A percentile compares a stretch with the other conserved stretches of the same genome.
Evolutionary conservation across 2,888 invertebrate species (phyloP).

Genomic region (Morpho deidamia): DNA sequence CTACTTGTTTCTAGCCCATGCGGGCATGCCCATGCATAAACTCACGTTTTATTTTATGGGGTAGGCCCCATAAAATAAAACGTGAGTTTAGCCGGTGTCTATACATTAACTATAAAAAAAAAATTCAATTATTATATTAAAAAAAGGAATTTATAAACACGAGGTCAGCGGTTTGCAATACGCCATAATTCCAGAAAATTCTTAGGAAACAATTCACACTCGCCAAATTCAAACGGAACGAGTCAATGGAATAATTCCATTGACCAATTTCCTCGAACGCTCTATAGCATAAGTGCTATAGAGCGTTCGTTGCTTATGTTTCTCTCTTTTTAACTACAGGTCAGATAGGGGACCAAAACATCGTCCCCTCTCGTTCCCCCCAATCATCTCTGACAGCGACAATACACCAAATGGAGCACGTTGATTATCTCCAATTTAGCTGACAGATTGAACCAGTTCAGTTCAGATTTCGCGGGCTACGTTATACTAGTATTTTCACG

Average conservation of each 20-base stretch:
- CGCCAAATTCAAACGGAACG: background rate
- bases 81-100: too few species aligned
- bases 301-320: background rate
- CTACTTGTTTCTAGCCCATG: too few species aligned
- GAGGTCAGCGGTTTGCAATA: too few species aligned
- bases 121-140: too few species aligned
- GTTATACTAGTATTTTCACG: background rate
- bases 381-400: constrained; percentile 10
- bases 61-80: too few species aligned
- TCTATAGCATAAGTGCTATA: background rate
- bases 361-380: background rate
- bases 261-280: constrained; percentile 10
- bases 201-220: background rate
- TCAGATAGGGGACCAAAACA: background rate
- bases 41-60: too few species aligned
- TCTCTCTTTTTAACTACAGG: constrained; percentile 3
- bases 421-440: constrained; percentile 55
- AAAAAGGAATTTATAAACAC: too few species aligned
- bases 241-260: constrained; percentile 9
- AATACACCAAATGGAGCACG: constrained; percentile 11
- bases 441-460: constrained; percentile 48
- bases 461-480: constrained; percentile 49
- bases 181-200: background rate
- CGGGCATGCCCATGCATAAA: too few species aligned
- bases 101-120: too few species aligned